Conservation (phyloP, 2,113 vertebrate genomes). For the Nothocercus julius region DNA sequence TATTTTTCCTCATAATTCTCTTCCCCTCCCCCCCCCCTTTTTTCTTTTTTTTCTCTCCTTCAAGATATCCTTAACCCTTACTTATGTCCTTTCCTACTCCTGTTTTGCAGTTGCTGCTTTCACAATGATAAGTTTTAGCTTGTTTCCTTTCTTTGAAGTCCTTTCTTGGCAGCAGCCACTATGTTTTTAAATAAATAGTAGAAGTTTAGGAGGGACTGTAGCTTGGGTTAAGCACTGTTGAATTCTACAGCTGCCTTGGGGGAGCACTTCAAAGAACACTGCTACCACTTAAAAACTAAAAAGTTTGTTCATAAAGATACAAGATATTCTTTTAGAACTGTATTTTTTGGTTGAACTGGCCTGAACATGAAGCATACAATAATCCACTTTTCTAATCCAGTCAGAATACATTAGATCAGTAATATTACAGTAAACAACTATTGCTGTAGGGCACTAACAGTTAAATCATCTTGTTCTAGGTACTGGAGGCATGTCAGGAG, state of each 20-base stretch:
- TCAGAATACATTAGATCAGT: neutral
- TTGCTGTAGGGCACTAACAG: neutral
- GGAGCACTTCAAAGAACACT: slow-evolving; percentile 73
- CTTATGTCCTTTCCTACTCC: slow-evolving; percentile 51
- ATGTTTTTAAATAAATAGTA: slow-evolving; percentile 75
- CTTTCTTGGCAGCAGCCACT: slow-evolving; percentile 67
- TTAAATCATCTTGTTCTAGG: neutral
- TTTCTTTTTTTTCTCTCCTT: neutral
- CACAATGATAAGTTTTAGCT: slow-evolving; percentile 68
- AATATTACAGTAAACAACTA: neutral
- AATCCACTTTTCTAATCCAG: neutral
- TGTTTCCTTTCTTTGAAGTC: slow-evolving; percentile 71
- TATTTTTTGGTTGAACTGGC: slow-evolving; percentile 34
- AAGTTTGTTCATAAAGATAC: slow-evolving; percentile 67
- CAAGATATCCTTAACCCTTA: slow-evolving; percentile 42
- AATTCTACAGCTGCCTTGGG: slow-evolving; percentile 68
- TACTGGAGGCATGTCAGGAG: neutral
- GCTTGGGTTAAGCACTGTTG: slow-evolving; percentile 63
- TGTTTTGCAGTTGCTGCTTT: slow-evolving; percentile 46
- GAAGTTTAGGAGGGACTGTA: slow-evolving; percentile 67
- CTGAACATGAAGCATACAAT: neutral
- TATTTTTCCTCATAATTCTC: neutral
- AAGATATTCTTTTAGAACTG: slow-evolving; percentile 33
- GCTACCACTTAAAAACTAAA: slow-evolving; percentile 60
- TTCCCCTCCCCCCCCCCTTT: neutral